Conservation (phyloP, 2,888 invertebrate species). For the Parascotia fuliginaria region DNA sequence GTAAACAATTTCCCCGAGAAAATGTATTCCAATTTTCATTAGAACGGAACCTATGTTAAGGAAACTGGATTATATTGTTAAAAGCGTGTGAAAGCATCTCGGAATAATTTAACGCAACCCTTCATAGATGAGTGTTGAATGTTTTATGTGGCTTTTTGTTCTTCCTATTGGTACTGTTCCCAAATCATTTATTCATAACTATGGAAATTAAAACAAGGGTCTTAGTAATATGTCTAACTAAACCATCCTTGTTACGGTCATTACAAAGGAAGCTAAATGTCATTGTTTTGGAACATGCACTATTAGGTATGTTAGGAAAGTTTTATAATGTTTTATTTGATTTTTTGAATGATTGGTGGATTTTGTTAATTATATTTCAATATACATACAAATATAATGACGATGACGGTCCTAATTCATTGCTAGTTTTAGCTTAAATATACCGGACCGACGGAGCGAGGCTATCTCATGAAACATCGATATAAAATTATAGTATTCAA, state of each 20-base stretch:
- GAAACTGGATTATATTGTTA: conserved; percentile 18
- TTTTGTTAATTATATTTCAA: too few relatives aligned
- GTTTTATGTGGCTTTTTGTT: conserved; percentile 30
- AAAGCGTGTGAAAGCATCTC: conserved; percentile 17
- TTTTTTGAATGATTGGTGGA: too few relatives aligned
- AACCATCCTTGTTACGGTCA: not conserved
- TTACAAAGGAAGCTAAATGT: not conserved
- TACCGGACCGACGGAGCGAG: too few relatives aligned
- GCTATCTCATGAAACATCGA: too few relatives aligned
- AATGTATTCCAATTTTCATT: conserved; percentile 2
- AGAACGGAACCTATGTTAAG: conserved; percentile 2
- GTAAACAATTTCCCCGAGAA: not conserved
- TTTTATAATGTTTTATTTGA: too few relatives aligned
- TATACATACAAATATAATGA: too few relatives aligned
- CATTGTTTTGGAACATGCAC: not conserved
- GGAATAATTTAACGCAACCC: conserved; percentile 29
- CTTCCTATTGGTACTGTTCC: conserved; percentile 9
- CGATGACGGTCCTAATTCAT: too few relatives aligned
- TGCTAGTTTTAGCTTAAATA: too few relatives aligned
- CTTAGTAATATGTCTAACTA: not conserved
- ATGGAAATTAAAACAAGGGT: conserved; percentile 18
- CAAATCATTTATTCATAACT: conserved; percentile 22
- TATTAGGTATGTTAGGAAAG: too few relatives aligned
- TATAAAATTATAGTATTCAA: too few relatives aligned
- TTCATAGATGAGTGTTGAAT: conserved; percentile 22